Evolutionary conservation across 2,888 invertebrate genomes (phyloP).

Genomic region (Heliconius ismenius): DNA sequence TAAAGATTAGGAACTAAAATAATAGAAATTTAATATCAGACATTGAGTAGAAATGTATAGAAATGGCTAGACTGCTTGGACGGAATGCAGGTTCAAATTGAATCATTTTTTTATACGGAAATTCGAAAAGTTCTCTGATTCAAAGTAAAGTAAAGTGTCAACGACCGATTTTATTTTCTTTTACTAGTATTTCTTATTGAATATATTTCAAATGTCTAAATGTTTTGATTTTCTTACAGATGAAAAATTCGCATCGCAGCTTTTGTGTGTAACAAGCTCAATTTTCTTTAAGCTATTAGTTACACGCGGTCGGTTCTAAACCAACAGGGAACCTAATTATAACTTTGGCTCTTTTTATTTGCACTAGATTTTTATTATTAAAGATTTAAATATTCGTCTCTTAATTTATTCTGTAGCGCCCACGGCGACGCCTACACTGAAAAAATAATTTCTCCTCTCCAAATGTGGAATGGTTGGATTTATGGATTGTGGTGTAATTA

Average conservation of each 20-base stretch:
- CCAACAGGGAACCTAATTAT: conserved; percentile 21
- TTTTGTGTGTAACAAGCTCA: background rate
- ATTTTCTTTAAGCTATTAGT: background rate
- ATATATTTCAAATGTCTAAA: no score
- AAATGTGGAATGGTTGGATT: conserved; percentile 15
- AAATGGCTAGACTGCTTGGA: no score
- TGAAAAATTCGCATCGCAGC: background rate
- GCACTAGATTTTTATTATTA: conserved; percentile 16
- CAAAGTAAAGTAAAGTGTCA: no score
- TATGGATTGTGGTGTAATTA: conserved; percentile 13
- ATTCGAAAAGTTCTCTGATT: no score
- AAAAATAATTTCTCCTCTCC: background rate
- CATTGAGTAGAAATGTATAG: no score
- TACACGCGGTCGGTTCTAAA: conserved; percentile 14
- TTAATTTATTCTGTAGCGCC: conserved; percentile 15
- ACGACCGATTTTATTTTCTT: no score
- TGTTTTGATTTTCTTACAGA: background rate
- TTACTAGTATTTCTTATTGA: no score
- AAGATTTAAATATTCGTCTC: conserved; percentile 20
- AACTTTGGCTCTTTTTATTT: conserved; percentile 13
- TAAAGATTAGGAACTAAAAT: no score
- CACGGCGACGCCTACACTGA: conserved; percentile 19
- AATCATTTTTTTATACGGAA: no score
- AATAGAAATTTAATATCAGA: no score
- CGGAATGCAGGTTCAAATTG: no score